Conservation (phyloP, 2,113 vertebrate species). For the Dromas ardeola region DNA sequence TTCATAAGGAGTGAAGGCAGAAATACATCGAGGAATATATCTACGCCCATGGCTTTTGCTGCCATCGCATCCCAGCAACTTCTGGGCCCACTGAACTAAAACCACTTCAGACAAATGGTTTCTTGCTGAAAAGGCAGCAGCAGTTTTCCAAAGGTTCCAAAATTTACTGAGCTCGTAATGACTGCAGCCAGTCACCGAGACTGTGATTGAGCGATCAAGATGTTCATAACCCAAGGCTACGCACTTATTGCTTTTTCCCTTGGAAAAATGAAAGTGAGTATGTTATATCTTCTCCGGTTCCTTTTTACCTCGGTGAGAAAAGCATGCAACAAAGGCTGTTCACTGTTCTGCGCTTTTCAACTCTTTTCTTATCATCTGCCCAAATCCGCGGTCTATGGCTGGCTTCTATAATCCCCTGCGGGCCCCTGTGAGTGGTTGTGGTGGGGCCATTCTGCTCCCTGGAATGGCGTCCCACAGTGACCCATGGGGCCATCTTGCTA, state of each 20-base stretch:
- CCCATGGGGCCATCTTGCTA: neutral
- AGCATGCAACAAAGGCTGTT: neutral
- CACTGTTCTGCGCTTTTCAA: neutral
- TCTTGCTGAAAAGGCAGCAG: neutral
- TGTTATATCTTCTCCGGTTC: neutral
- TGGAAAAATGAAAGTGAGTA: neutral
- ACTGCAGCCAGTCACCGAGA: neutral
- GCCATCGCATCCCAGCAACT: neutral
- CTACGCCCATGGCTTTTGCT: neutral
- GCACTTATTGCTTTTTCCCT: constrained; percentile 43
- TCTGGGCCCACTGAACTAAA: neutral
- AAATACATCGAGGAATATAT: neutral
- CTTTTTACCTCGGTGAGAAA: neutral
- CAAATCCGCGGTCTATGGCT: neutral
- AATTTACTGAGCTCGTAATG: neutral
- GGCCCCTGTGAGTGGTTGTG: rapidly evolving
- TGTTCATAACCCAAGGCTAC: constrained; percentile 19
- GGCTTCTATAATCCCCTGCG: neutral
- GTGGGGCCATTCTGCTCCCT: neutral
- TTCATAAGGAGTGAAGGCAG: neutral
- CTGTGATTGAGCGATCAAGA: neutral
- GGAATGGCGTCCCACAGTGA: neutral
- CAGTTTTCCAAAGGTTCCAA: neutral
- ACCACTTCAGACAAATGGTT: neutral
- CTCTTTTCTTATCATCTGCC: neutral